Evolutionary conservation across 1,140 invertebrate genomes (phyloP), one percentile per base, ranked within the genome.

Genomic region (Pogonomyrmex barbatus): DNA sequence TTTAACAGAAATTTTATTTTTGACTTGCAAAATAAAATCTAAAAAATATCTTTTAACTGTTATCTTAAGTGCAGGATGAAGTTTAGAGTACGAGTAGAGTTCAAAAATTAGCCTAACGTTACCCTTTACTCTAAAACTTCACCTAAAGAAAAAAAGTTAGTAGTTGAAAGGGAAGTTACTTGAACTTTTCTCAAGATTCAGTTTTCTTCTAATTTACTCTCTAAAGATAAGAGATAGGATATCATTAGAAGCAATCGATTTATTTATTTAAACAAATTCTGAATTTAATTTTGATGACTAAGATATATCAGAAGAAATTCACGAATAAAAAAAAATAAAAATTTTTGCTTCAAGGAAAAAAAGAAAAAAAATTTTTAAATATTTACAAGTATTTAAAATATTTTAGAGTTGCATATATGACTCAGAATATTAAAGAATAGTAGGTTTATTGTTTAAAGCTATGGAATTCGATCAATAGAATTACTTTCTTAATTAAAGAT

Each of bases 91-190:
- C 62, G 47, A 9, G 24, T 17, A 33, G 24, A 47, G 33, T 47
- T 45, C 0, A n/a, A 71, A 82, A 45, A 82, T 82, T 71, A 58
- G n/a, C 33, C 60, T 78, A 65, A 52, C 60, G 2, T 58, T 82
- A 58, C 47, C 39, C 39, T 58, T 45, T 58, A 14, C 5, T 12
- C 10, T 71, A 82, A 71, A 71, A 24, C 58, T 52, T 8, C 76
- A 76, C 14, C 42, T n/a, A 14, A 14, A 42, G 62, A 36, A 58
- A 71, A 79, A n/a, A 82, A 58, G 78, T 45, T 58, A 12, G 24
- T 45, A 56, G 4, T 65, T 52, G 33, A 78, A 50, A 39, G 52
- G 45, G 39, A 36, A 71, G 24, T 0, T 39, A 70, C 12, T 70
- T 56, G n/a, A 70, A 70, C 39, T 58, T 1, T 45, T 45, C 1